phyloP scores from a whole-genome alignment of 1,140 invertebrate genomes.

The Tribolium madens region DNA sequence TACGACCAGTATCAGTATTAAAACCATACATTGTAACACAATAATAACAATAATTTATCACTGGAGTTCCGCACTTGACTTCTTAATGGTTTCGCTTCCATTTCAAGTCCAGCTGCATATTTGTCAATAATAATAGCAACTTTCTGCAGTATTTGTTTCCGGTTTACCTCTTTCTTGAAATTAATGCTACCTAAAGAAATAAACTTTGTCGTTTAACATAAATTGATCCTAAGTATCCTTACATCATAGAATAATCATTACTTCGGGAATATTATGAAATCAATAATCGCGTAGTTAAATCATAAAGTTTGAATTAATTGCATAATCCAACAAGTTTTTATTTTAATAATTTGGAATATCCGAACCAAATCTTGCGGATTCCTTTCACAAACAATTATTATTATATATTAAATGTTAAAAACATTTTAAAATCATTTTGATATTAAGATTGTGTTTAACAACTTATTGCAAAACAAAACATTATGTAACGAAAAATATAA shows the following conservation, averaged over 20 bases:
- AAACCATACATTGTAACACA: neutral
- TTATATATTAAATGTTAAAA: too few relatives aligned
- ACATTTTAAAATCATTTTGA: too few relatives aligned
- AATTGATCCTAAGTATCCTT: neutral
- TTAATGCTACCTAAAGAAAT: too few relatives aligned
- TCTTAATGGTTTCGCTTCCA: constrained; percentile 3
- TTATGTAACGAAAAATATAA: constrained; percentile 1
- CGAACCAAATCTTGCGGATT: neutral
- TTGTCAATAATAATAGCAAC: too few relatives aligned
- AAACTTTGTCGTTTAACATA: too few relatives aligned
- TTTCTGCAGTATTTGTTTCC: too few relatives aligned
- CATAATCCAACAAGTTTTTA: constrained; percentile 17
- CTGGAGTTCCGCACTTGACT: constrained; percentile 9
- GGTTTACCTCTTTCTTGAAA: too few relatives aligned
- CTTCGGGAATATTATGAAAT: neutral
- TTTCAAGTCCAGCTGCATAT: too few relatives aligned
- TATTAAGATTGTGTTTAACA: neutral
- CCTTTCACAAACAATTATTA: neutral
- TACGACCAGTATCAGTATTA: neutral
- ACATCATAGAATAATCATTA: neutral
- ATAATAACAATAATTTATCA: constrained; percentile 26
- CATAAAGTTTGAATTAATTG: neutral
- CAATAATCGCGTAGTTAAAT: neutral
- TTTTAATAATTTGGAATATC: constrained; percentile 29
- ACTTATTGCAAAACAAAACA: constrained; percentile 1